Conservation (phyloP, 2,797 vertebrate species). For the Orientallactaga sibirica region DNA sequence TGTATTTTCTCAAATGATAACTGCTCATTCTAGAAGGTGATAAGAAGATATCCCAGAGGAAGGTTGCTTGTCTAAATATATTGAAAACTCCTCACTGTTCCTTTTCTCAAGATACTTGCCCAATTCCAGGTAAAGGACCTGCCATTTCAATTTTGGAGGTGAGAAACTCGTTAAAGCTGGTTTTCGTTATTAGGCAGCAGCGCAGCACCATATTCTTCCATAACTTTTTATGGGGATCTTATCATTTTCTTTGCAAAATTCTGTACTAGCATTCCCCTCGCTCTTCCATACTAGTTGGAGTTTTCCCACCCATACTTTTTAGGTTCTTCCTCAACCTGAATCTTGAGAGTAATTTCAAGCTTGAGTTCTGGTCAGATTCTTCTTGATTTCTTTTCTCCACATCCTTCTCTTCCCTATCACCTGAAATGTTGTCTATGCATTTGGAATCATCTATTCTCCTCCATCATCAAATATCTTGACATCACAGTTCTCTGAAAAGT, state of each 20-base stretch:
- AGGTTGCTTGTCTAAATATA: neutral
- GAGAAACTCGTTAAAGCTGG: neutral
- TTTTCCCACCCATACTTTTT: neutral
- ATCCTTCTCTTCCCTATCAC: neutral
- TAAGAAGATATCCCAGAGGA: neutral
- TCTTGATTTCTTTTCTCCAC: neutral
- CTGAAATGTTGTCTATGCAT: neutral
- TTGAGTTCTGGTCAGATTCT: conserved; percentile 8
- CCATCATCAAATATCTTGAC: neutral
- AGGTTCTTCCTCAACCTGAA: neutral
- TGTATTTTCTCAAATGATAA: conserved; percentile 2
- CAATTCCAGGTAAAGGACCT: neutral
- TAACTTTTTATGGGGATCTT: neutral
- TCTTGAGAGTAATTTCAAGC: neutral
- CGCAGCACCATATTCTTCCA: neutral
- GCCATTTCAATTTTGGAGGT: conserved; percentile 14
- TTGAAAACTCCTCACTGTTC: neutral
- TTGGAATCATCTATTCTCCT: neutral
- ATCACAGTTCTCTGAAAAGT: neutral
- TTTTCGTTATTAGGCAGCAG: neutral
- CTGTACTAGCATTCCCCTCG: neutral
- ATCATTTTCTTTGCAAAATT: neutral
- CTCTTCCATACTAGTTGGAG: neutral
- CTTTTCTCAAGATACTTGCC: neutral
- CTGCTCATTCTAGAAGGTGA: neutral